Evolutionary conservation across 2,888 invertebrate genomes (phyloP).

Genomic region (Eupsilia transversa): DNA sequence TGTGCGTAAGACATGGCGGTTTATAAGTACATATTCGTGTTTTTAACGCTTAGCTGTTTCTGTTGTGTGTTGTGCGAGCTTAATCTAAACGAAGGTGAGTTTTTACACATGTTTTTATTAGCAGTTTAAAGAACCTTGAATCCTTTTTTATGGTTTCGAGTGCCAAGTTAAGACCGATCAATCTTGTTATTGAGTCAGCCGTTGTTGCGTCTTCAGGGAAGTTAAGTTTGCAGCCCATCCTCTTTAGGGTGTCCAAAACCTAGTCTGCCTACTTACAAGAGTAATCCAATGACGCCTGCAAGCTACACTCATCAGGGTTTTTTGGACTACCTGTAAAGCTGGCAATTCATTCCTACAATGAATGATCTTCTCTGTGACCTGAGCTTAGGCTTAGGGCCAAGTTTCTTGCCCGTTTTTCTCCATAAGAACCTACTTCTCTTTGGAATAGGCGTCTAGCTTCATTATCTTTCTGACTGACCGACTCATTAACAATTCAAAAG

Average conservation of each 20-base stretch:
- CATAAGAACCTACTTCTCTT: not conserved
- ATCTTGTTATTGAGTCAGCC: not conserved
- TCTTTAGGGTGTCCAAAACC: too few relatives aligned
- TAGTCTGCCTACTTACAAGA: not conserved
- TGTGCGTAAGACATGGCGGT: slow-evolving; percentile 7
- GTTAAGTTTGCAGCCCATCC: not conserved
- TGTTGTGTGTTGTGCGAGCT: slow-evolving; percentile 25
- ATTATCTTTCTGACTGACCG: too few relatives aligned
- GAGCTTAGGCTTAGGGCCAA: not conserved
- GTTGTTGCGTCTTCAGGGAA: not conserved
- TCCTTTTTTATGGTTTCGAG: not conserved
- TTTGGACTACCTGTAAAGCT: too few relatives aligned
- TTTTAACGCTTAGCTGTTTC: slow-evolving; percentile 26
- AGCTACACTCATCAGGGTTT: not conserved
- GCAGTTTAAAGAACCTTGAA: not conserved
- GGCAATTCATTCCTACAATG: not conserved
- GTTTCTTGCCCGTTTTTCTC: not conserved
- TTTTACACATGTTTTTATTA: not conserved
- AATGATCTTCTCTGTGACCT: not conserved
- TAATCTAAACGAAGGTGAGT: slow-evolving; percentile 31
- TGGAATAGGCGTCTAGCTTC: not conserved
- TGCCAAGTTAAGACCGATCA: not conserved
- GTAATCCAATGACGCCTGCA: not conserved
- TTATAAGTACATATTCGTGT: not conserved
- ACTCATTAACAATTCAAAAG: not conserved